phyloP scores from a whole-genome alignment of 92 coral and sea anemone species.

The Palythoa heliodiscus region DNA sequence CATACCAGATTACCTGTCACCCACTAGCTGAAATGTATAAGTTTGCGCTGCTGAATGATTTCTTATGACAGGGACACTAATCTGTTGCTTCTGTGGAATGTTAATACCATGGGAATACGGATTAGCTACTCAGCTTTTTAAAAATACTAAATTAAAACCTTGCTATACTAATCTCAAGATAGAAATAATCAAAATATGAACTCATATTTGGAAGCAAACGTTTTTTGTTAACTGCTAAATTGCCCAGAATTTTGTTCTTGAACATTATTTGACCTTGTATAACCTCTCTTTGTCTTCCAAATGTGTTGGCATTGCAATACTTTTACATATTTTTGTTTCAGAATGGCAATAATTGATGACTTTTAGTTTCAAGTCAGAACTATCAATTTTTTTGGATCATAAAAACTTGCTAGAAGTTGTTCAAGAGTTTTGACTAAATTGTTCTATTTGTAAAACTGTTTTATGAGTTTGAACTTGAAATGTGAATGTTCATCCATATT shows the following conservation, averaged over 20 bases:
- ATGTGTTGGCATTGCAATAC: neutral
- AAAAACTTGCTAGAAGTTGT: neutral
- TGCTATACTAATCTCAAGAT: neutral
- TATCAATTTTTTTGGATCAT: neutral
- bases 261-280: neutral
- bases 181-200: neutral
- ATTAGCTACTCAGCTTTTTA: neutral
- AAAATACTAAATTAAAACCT: neutral
- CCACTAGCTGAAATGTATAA: constrained; percentile 4
- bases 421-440: neutral
- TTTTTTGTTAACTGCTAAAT: neutral
- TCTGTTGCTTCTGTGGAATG: neutral
- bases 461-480: no score
- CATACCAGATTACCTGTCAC: constrained; percentile 25
- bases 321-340: neutral
- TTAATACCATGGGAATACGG: neutral
- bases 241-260: neutral
- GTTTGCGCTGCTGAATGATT: constrained; percentile 7
- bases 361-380: neutral
- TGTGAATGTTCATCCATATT: no score
- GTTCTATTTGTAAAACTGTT: no score
- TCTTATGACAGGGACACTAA: neutral
- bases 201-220: neutral
- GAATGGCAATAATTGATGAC: neutral
- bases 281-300: neutral